These are phyloP conservation scores for Macrochelys suwanniensis DNA, from an alignment of 2,797 vertebrate species.

Conservation along the genomic window DNA sequence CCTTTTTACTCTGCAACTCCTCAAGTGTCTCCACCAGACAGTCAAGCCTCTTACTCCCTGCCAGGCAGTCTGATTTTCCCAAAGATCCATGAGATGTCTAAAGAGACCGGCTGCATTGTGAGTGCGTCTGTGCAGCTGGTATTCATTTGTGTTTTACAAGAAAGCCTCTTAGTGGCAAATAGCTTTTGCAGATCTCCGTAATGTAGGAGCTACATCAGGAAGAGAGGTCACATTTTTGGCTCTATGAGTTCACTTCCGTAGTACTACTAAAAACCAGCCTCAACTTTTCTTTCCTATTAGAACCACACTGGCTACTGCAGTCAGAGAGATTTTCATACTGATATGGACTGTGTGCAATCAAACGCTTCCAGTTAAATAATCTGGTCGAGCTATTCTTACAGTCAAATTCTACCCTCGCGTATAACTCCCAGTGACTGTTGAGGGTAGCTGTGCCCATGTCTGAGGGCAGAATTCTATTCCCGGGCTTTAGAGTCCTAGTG, in stretches of 20 bases:
- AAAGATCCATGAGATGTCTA: constrained; percentile 40
- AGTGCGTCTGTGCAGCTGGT: constrained; percentile 80
- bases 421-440: not conserved
- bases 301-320: not conserved
- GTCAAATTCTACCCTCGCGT: not conserved
- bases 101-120: constrained; percentile 54
- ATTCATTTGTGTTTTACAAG: constrained; percentile 85
- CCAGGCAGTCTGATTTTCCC: constrained; percentile 25
- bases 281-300: rapidly evolving
- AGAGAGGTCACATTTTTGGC: constrained; percentile 17
- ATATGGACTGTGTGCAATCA: not conserved
- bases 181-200: constrained; percentile 81
- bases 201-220: constrained; percentile 66
- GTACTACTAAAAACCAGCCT: not conserved
- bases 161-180: constrained; percentile 78
- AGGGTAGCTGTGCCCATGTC: not conserved
- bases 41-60: not conserved
- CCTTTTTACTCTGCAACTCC: not conserved
- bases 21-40: not conserved
- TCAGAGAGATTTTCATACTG: not conserved
- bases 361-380: not conserved
- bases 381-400: constrained; percentile 29
- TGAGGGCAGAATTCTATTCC: not conserved
- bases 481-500: rapidly evolving
- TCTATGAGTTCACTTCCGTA: not conserved